phyloP scores from a whole-genome alignment of 2,888 invertebrate species.

The Cryptophagus acutangulus region DNA sequence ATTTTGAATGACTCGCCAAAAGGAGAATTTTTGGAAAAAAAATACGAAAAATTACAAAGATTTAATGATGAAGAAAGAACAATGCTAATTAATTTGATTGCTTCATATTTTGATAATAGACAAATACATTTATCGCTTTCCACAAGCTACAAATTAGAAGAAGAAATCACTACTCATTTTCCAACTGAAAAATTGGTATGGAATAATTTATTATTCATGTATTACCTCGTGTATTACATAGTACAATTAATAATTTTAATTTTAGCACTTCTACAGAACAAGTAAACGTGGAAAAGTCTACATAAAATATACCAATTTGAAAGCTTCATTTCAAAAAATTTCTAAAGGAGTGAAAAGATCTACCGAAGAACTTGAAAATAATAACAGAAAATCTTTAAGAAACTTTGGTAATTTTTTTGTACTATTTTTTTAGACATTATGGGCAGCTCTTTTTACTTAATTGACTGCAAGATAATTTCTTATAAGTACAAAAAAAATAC shows the following conservation, averaged over 20 bases:
- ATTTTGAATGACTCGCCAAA: constrained; percentile 18
- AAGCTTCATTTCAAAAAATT: constrained; percentile 9
- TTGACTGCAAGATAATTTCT: too few relatives aligned
- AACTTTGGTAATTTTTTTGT: neutral
- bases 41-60: constrained; percentile 20
- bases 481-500: too few relatives aligned
- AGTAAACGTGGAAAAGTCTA: constrained; percentile 19
- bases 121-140: constrained; percentile 16
- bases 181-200: constrained; percentile 24
- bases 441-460: neutral
- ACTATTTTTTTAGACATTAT: neutral
- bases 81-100: constrained; percentile 17
- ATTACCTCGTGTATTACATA: too few relatives aligned
- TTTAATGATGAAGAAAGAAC: constrained; percentile 25
- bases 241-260: constrained; percentile 7
- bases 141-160: constrained; percentile 19
- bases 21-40: constrained; percentile 18
- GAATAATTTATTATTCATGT: too few relatives aligned
- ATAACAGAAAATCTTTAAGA: neutral
- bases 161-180: constrained; percentile 23
- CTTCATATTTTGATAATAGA: constrained; percentile 21
- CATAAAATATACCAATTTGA: constrained; percentile 21
- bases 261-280: constrained; percentile 22
- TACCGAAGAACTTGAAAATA: neutral
- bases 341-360: constrained; percentile 1